Base-by-base conservation (phyloP, 2,113 vertebrate genomes). In the Scomber scombrus region DNA sequence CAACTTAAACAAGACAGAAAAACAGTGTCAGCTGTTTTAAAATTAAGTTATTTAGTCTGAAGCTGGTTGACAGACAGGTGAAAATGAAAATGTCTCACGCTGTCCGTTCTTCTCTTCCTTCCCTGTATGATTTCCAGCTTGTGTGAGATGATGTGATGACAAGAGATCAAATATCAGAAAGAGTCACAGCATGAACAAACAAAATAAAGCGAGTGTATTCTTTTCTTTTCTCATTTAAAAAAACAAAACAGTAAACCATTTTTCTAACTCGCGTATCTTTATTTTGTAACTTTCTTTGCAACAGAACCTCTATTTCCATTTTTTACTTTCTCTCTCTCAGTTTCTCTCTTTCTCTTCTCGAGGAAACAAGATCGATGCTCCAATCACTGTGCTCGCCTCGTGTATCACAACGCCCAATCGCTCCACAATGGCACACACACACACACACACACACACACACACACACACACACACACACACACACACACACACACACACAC, bases 301-400 rank as follows among this genome's bases (percentile, higher is more conserved):
- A 31, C 19, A 16, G 40, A 47, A 55, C 56, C 31, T 51, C 18
- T 78, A 31, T 45, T 57, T 67, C 71, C n/a, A 14, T 82, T 51
- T 67, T 34, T 75, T 16, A 31, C 46, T 80, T 46, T 50, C 19
- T 85, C 62, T 68, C 70, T 85, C 62, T 68, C 70, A 46, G 51
- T 76, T 55, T 79, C 75, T 69, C 26, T 68, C 60, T 50, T 23
- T 70, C 51, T 63, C 60, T 49, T 69, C 52, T 78, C 0, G 16
- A 71, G 68, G 65, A 79, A 90, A 90, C 80, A 72, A 89, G 83
- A 92, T 92, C 75, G 84, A 89, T 88, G 87, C 84, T 64, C 80
- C 81, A 86, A 75, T 92, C 85, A 70, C 65, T 29, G 67, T 45
- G 80, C 49, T 87, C 47, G 80, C 76, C 78, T 63, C 13, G 81